Conservation (phyloP, 2,888 invertebrate genomes). For the Noctua comes region DNA sequence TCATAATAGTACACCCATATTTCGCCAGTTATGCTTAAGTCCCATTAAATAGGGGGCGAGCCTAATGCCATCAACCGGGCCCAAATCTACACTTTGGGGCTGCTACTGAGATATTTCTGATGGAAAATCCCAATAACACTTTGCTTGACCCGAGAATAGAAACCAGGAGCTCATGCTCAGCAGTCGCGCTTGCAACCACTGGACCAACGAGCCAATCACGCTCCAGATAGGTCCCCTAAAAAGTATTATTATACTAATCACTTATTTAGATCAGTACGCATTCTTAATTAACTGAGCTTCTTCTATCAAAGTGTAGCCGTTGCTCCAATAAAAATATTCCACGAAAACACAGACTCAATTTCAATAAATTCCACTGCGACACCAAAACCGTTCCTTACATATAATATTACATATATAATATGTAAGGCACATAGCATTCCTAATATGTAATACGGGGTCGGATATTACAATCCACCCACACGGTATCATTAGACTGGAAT, state of each 20-base stretch:
- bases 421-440: slow-evolving; percentile 41
- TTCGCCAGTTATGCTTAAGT: no score
- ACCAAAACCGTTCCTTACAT: slow-evolving; percentile 10
- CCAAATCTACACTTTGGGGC: accelerated
- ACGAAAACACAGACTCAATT: slow-evolving; percentile 19
- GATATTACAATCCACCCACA: slow-evolving; percentile 49
- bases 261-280: background rate
- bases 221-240: background rate
- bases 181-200: background rate
- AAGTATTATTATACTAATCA: background rate
- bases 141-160: background rate
- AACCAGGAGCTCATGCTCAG: background rate
- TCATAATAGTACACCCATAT: no score
- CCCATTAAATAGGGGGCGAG: no score
- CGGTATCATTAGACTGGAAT: slow-evolving; percentile 49
- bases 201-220: accelerated
- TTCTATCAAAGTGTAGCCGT: no score
- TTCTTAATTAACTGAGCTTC: no score
- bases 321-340: background rate
- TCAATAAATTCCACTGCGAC: slow-evolving; percentile 29
- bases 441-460: slow-evolving; percentile 36
- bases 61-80: no score
- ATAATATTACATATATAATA: slow-evolving; percentile 26
- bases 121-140: background rate
- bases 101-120: no score